A percentile compares a stretch with the other conserved stretches of the same genome.
These are phyloP conservation scores for Anguilla megastoma DNA, from an alignment of 2,797 vertebrate genomes.

Conservation along the genomic window DNA sequence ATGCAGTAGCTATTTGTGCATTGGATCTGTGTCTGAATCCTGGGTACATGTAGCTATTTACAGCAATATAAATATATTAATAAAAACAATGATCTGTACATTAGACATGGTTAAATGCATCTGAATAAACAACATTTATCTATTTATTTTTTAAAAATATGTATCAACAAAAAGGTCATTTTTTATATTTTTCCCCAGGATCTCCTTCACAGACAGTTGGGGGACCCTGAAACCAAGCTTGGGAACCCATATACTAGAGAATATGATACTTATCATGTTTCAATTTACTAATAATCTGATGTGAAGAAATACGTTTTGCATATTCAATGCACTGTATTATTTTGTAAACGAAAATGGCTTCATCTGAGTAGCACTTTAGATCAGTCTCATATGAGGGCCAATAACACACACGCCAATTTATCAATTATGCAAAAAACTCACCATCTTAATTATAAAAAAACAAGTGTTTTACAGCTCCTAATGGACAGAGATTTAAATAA, in stretches of 20 bases:
- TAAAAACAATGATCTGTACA: not conserved
- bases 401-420: not conserved
- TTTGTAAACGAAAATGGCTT: not conserved
- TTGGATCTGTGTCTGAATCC: not conserved
- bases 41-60: not conserved
- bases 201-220: not conserved
- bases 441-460: constrained; percentile 81
- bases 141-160: not conserved
- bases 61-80: too few relatives aligned
- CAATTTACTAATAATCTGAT: not conserved
- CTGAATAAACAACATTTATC: not conserved
- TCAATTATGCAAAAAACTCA: not conserved
- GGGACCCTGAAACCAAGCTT: not conserved
- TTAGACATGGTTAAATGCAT: not conserved
- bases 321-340: not conserved
- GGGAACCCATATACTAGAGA: not conserved
- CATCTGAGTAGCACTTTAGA: not conserved
- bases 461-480: constrained; percentile 81
- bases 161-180: not conserved
- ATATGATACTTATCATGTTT: not conserved
- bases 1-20: not conserved
- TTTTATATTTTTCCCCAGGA: not conserved
- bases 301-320: not conserved
- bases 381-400: not conserved
- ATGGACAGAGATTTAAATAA: constrained; percentile 95